Conservation (phyloP, 2,888 invertebrate species). For the Perizoma flavofasciatum region DNA sequence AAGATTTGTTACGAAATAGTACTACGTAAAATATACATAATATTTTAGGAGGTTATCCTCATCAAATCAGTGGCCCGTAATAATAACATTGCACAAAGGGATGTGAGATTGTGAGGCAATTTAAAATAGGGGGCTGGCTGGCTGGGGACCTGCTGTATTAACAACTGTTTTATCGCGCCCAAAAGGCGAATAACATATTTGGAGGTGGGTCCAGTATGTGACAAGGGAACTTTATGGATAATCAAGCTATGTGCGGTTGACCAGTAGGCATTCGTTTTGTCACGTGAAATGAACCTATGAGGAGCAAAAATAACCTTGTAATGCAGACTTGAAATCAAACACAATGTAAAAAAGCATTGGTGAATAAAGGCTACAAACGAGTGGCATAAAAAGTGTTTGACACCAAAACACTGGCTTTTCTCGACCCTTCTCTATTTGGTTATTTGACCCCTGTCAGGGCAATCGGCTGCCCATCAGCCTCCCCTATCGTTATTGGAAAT, state of each 20-base stretch:
- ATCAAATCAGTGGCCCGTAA: constrained; percentile 72
- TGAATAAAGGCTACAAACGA: constrained; percentile 5
- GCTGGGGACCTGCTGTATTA: constrained; percentile 43
- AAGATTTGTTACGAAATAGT: no score
- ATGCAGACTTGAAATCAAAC: neutral
- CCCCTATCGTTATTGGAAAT: constrained; percentile 69
- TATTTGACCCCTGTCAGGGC: constrained; percentile 73
- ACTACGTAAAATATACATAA: constrained; percentile 3
- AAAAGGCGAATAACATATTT: constrained; percentile 48
- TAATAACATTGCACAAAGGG: constrained; percentile 76
- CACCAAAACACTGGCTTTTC: constrained; percentile 35
- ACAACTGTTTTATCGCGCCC: constrained; percentile 46
- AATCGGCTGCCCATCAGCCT: constrained; percentile 63
- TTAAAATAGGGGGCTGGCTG: constrained; percentile 62
- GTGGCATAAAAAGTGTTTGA: constrained; percentile 33
- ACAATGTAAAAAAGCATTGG: no score
- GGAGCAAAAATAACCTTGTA: neutral
- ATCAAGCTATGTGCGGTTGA: constrained; percentile 19
- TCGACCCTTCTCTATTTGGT: constrained; percentile 52
- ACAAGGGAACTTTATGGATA: constrained; percentile 27
- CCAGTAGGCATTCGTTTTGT: neutral
- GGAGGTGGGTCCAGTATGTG: constrained; percentile 36
- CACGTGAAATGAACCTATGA: neutral
- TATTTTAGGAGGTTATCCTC: constrained; percentile 47
- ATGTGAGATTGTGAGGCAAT: constrained; percentile 69